These are phyloP conservation scores for Rutpela maculata DNA, from an alignment of 2,888 invertebrate species.

Conservation along the genomic window DNA sequence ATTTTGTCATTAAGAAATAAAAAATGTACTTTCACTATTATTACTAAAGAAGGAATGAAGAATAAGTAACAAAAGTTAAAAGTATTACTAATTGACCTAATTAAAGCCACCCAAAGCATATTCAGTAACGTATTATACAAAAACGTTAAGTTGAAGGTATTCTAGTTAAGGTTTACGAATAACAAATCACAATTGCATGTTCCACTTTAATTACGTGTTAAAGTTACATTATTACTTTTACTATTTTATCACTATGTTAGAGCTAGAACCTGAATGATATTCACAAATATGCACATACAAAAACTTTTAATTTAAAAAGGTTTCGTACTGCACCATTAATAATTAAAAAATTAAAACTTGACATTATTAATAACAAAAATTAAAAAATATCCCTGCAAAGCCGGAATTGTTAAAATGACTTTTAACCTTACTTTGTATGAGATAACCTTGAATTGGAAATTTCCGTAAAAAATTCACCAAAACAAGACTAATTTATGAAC, in stretches of 20 bases:
- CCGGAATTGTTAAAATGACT: not conserved
- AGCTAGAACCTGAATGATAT: not conserved
- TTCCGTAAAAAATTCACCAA: not conserved
- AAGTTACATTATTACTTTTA: not conserved
- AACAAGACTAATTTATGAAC: not conserved
- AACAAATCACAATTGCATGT: slow-evolving; percentile 1
- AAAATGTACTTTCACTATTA: not conserved
- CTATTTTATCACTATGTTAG: not conserved
- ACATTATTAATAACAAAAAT: not conserved
- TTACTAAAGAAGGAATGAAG: not conserved
- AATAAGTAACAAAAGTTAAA: not conserved
- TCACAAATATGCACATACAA: not conserved
- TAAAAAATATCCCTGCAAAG: not conserved
- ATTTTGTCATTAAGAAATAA: not conserved
- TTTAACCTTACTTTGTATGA: not conserved
- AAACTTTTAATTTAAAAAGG: not conserved
- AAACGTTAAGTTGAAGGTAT: not conserved
- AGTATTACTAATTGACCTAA: slow-evolving; percentile 6
- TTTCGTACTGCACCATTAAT: too few species aligned
- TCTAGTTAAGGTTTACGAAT: not conserved
- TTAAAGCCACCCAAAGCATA: slow-evolving; percentile 39
- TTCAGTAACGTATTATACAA: slow-evolving; percentile 25
- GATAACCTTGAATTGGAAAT: not conserved
- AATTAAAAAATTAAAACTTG: not conserved
- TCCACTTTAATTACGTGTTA: not conserved